Evolutionary conservation across 2,888 invertebrate genomes (phyloP).

Genomic region (Dolichomitus sp.): DNA sequence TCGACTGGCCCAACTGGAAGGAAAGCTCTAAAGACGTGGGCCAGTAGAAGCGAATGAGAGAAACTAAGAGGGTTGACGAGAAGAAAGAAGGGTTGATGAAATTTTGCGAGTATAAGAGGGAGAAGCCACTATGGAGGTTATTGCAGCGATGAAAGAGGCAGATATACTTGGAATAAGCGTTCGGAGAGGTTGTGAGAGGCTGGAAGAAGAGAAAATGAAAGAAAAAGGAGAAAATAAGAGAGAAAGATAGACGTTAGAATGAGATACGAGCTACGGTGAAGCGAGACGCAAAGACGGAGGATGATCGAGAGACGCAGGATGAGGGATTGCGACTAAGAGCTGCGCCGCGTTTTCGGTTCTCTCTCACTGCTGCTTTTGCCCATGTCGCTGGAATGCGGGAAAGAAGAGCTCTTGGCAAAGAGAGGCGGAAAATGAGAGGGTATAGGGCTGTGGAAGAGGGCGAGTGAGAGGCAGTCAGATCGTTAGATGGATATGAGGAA

Average conservation of each 20-base stretch:
- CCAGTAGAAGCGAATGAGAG: slow-evolving; percentile 38
- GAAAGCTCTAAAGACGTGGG: slow-evolving; percentile 25
- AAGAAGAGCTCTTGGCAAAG: slow-evolving; percentile 40
- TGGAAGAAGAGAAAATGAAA: slow-evolving; percentile 37
- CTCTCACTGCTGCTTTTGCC: slow-evolving; percentile 43
- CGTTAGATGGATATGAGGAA: slow-evolving; percentile 55
- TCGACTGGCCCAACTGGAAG: slow-evolving; percentile 38
- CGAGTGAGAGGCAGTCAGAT: slow-evolving; percentile 58
- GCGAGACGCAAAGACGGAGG: slow-evolving; percentile 55
- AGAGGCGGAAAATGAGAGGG: slow-evolving; percentile 24
- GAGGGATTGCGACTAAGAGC: slow-evolving; percentile 62
- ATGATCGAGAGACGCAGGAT: slow-evolving; percentile 57
- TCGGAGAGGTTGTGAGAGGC: slow-evolving; percentile 62
- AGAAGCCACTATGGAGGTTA: slow-evolving; percentile 21
- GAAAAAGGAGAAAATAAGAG: slow-evolving; percentile 35
- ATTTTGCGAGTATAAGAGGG: slow-evolving; percentile 47
- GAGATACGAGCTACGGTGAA: slow-evolving; percentile 53
- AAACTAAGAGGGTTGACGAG: slow-evolving; percentile 18
- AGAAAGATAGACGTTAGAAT: slow-evolving; percentile 28
- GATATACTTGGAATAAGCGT: slow-evolving; percentile 66
- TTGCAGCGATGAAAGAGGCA: slow-evolving; percentile 46
- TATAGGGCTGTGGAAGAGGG: slow-evolving; percentile 38
- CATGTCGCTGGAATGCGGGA: slow-evolving; percentile 30
- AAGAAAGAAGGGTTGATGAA: slow-evolving; percentile 43
- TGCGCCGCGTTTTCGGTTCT: slow-evolving; percentile 49